phyloP scores from a whole-genome alignment of 2,113 vertebrate species.

The Oenanthe oenanthe region DNA sequence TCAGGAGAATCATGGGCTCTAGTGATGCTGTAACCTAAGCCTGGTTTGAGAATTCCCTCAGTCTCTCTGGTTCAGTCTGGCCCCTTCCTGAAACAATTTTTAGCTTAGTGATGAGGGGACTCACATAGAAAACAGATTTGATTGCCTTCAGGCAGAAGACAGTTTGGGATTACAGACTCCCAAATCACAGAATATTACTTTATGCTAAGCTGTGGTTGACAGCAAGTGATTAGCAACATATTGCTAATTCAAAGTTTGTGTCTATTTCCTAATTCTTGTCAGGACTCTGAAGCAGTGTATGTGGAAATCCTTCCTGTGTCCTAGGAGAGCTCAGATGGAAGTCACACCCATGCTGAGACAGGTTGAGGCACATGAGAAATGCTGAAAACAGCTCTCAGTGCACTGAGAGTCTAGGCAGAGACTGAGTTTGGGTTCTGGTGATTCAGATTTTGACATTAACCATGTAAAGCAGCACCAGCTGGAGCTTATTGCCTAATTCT shows the following conservation, averaged over 20 bases:
- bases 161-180: no score
- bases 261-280: not conserved
- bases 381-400: not conserved
- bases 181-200: not conserved
- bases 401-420: not conserved
- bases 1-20: not conserved
- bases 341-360: not conserved
- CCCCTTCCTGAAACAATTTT: not conserved
- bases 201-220: not conserved
- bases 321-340: not conserved
- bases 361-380: not conserved
- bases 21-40: not conserved
- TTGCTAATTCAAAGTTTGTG: not conserved
- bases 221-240: not conserved
- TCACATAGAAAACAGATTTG: not conserved
- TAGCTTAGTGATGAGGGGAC: not conserved
- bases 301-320: not conserved
- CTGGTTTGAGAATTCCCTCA: not conserved
- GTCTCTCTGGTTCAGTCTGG: not conserved
- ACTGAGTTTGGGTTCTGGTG: not conserved
- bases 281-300: not conserved
- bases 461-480: not conserved
- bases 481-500: not conserved
- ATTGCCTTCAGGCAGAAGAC: not conserved
- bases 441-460: not conserved